These are phyloP conservation scores for Mechanitis mazaeus DNA, from an alignment of 2,888 invertebrate genomes.

Conservation along the genomic window DNA sequence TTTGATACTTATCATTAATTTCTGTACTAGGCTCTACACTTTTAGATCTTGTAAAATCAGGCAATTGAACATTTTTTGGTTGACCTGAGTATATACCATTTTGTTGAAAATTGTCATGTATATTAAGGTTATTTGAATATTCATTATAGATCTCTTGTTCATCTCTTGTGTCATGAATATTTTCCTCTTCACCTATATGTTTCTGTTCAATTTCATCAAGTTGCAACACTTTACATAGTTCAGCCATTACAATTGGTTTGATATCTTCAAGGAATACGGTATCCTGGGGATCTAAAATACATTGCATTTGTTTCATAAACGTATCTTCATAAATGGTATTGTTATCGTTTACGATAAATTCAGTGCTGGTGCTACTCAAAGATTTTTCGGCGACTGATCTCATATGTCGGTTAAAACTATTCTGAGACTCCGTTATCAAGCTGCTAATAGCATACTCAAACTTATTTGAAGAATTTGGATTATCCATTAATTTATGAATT, in stretches of 20 bases:
- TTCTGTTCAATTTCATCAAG: constrained; percentile 54
- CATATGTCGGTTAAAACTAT: constrained; percentile 63
- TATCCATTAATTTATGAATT: constrained; percentile 69
- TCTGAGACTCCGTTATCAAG: constrained; percentile 70
- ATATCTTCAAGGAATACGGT: constrained; percentile 75
- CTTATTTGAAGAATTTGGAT: constrained; percentile 69
- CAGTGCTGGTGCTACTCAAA: constrained; percentile 55
- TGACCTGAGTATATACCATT: constrained; percentile 35
- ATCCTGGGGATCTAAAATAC: constrained; percentile 76
- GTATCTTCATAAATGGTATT: constrained; percentile 82
- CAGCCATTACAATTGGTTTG: constrained; percentile 77
- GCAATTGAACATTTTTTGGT: constrained; percentile 11
- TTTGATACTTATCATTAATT: constrained; percentile 27
- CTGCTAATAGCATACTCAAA: constrained; percentile 72
- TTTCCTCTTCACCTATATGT: constrained; percentile 38
- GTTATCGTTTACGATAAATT: constrained; percentile 78
- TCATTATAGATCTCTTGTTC: constrained; percentile 18
- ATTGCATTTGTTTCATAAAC: constrained; percentile 83
- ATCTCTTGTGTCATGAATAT: constrained; percentile 9
- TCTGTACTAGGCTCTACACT: constrained; percentile 28
- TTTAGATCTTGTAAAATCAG: constrained; percentile 19
- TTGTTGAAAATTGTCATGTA: constrained; percentile 18
- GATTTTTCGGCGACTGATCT: constrained; percentile 70
- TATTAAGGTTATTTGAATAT: constrained; percentile 13
- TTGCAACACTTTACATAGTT: constrained; percentile 75